A percentile compares a stretch with the other conserved stretches of the same genome.
Conservation (phyloP, 2,888 invertebrate species). For the Boloria euphrosyne region DNA sequence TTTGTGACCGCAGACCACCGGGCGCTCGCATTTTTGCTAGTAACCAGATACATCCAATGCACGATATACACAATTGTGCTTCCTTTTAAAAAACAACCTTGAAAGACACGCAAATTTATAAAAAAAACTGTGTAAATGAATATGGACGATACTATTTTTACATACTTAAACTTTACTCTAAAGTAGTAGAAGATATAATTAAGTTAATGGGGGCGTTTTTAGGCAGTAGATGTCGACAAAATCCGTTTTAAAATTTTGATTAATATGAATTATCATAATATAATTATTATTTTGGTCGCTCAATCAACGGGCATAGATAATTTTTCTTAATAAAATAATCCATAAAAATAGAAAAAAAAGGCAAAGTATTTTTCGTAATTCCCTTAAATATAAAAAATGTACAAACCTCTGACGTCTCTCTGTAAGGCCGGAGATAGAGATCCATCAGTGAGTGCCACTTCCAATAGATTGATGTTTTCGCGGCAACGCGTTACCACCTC, state of each 20-base stretch:
- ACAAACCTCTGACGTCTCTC: constrained; percentile 84
- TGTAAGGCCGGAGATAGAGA: constrained; percentile 79
- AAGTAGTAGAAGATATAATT: no score
- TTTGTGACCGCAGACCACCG: constrained; percentile 51
- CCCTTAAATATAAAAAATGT: constrained; percentile 19
- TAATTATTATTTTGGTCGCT: no score
- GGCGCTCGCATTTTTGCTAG: constrained; percentile 64
- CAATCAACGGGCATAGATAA: no score
- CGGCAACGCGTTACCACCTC: constrained; percentile 93
- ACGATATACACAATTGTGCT: constrained; percentile 38
- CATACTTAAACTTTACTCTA: no score
- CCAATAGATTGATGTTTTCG: constrained; percentile 92
- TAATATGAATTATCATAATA: no score
- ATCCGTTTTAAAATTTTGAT: background rate
- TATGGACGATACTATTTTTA: no score
- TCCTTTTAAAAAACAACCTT: constrained; percentile 11
- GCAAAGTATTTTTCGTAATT: background rate
- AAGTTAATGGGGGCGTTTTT: no score
- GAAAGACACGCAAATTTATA: constrained; percentile 2
- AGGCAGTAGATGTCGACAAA: no score
- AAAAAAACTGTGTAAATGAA: background rate
- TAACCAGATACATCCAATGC: constrained; percentile 58
- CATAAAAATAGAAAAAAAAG: background rate
- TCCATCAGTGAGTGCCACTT: constrained; percentile 84
- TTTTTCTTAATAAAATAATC: background rate